phyloP scores from a whole-genome alignment of 2,888 invertebrate genomes.

The Apamea epomidion region DNA sequence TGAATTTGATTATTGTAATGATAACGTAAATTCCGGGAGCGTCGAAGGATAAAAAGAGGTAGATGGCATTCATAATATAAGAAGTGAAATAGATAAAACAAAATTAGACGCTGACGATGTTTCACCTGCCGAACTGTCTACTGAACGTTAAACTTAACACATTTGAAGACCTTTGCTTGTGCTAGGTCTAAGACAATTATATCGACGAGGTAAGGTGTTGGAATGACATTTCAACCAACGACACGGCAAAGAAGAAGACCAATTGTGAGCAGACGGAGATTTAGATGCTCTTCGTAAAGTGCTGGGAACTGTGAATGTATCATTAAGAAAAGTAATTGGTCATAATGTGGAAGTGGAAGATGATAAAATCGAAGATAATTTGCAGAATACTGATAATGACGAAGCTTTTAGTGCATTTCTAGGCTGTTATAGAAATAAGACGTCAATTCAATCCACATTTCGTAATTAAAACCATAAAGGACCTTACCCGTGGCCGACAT shows the following conservation, averaged over 20 bases:
- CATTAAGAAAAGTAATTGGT: neutral
- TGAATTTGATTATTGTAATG: slow-evolving; percentile 19
- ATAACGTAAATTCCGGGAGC: slow-evolving; percentile 1
- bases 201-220: neutral
- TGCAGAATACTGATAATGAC: neutral
- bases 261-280: neutral
- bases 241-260: neutral
- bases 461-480: slow-evolving; percentile 35
- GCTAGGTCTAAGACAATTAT: neutral
- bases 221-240: neutral
- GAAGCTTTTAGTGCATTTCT: neutral
- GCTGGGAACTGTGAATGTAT: neutral
- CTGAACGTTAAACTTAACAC: slow-evolving; percentile 11
- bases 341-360: neutral
- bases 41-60: neutral
- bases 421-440: neutral
- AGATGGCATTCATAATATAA: neutral
- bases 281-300: neutral
- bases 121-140: neutral
- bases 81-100: neutral
- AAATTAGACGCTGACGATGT: neutral
- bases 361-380: neutral
- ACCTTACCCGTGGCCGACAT: slow-evolving; percentile 61
- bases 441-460: neutral
- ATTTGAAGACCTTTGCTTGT: slow-evolving; percentile 9